Base-by-base conservation (phyloP, 2,797 vertebrate genomes). In the Adelosebastes latens region DNA sequence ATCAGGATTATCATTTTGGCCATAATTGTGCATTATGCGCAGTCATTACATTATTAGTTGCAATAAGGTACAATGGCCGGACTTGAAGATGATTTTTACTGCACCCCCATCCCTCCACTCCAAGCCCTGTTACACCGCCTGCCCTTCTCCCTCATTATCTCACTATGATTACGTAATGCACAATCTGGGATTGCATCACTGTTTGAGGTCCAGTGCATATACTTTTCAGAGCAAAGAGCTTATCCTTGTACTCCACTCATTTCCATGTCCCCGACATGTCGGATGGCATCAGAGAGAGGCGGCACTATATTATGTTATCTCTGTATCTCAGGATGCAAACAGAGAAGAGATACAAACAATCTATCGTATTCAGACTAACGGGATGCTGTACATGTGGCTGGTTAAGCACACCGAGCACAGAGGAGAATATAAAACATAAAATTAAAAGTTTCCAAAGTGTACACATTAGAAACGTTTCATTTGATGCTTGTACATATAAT, bases 101-200 rank as follows among this genome's bases (percentile, higher is more conserved):
- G 77, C 74, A 52, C 69, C 61, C 56, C 27, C 74, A 46, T 67
- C 59, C 52, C 27, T 24, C 66, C 77, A 77, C 68, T 76, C 52
- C 58, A 2, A 68, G 31, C 42, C 42, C 27, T 4, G 5, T 55
- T n/a, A 13, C 24, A 31, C 59, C 2, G 56, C 65, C 66, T 36
- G 64, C 72, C 73, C 68, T 39, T 75, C 79, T 72, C 62, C 42
- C 79, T 88, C 75, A 80, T 87, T 87, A 86, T 87, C 82, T 82
- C 80, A 20, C 60, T 75, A 11, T 55, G 60, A 75, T 91, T 91
- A 87, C 25, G 42, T 90, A 93, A 94, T 46, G 52, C 59, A 60
- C 89, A 86, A 91, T 91, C 87, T 89, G 87, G 81, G 90, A 86
- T 92, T 86, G 82, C 88, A 77, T 92, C 90, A 84, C 80, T 74